Evolutionary conservation across 1,140 invertebrate species (phyloP), one percentile per base, ranked within the genome.

Genomic region (Drosophila yakuba): DNA sequence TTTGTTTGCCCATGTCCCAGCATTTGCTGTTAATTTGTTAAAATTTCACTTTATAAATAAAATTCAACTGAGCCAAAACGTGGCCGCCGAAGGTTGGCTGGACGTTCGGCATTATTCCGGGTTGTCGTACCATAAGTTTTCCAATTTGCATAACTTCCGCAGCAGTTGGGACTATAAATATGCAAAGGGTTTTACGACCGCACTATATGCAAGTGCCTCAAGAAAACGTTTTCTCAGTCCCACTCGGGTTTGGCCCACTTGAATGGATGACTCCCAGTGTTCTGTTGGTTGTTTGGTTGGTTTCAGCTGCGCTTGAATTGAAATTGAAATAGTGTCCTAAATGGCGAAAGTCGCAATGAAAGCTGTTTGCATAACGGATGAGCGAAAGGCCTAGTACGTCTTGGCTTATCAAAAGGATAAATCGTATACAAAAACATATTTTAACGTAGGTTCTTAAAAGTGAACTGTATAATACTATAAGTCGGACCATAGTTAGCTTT

Each of bases 11-110:
- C 66, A 67, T 59, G 67, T 74, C 63, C 62, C 64, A 63, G 51
- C 80, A 83, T 82, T 89, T 66, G 83, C 75, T 89, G 83, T 88
- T 90, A 88, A 88, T 88, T 89, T 88, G 80, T 78, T 86, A 84
- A 89, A 84, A 83, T 88, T 88, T 88, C 63, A 79, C 79, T 86
- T 71, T 69, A 82, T 86, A 86, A 86, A 86, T 86, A 89, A 80
- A 83, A 71, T 74, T 64, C 58, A 60, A 43, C 43, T 45, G 28
- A 36, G 39, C 36, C n/a, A n/a, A n/a, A 15, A 48, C 59, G 60
- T 68, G 60, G 47, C 11, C 60, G 64, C 23, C 68, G 17, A 35
- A 52, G 20, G 35, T 38, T 67, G 32, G 32, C 23, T 12, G 45
- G 17, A 11, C 39, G 35, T 10, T 28, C 25, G 32, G 35, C 44